Base-by-base conservation (phyloP, 92 coral and sea anemone species). In the Montipora capitata region DNA sequence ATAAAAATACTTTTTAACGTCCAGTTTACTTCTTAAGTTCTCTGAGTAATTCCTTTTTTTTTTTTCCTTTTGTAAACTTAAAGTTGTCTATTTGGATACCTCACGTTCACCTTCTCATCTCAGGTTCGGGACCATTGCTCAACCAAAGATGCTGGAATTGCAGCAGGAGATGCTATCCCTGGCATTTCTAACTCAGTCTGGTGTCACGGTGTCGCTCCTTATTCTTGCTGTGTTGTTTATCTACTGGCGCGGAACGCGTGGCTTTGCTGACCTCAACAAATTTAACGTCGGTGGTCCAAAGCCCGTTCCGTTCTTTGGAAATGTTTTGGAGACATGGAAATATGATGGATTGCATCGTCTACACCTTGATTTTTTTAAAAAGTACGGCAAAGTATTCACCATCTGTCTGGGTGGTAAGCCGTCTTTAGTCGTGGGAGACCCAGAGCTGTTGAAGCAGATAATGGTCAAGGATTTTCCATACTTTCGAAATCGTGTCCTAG, bases 361-460 rank as follows among this genome's bases (percentile, higher is more conserved):
- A 40, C 73, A 80, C 45, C 57, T 86, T 58, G 92, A 72, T 35
- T 89, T 85, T 79, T 40, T 85, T 72, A 78, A 77, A 78, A 86
- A 75, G 65, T 92, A 94, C 62, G 96, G 96, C 66, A 91, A 85
- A 43, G 88, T 91, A 40, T 91, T 88, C 84, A 73, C 89, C 65
- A 17, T 92, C 76, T 91, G 86, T 65, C 67, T 86, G 7, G 96
- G 94, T 6, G 63, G 85, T 39, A 63, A 62, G 38, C 91, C 95
- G n/a, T 78, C 94, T 7, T 68, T 91, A 15, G 96, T 94, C 2
- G 87, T 94, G 54, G 93, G 87, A 1, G 96, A 94, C 52, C 96
- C 96, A 0, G 95, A 94, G 76, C 57, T 89, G 82, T 40, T 94
- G 27, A 94, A 86, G 72, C 95, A 94, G 59, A 91, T 94, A 14